Evolutionary conservation across 2,888 invertebrate species (phyloP).

Genomic region (Polyommatus iphigenia): DNA sequence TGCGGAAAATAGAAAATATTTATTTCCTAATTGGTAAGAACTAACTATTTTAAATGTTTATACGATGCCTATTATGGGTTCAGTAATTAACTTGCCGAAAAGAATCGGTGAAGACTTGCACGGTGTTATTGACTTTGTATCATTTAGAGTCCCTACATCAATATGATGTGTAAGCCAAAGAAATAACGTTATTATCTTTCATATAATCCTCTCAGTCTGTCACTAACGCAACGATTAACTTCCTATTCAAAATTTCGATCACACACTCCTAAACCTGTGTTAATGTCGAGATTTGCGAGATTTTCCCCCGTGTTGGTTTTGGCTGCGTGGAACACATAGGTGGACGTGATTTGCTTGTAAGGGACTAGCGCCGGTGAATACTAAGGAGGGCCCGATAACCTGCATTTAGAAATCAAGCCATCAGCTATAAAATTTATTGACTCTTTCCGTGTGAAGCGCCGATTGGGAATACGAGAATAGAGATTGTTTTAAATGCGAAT

Average conservation of each 20-base stretch:
- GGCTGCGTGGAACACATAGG: conserved; percentile 73
- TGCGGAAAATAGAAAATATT: too few species aligned
- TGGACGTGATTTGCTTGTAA: conserved; percentile 73
- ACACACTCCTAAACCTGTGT: conserved; percentile 73
- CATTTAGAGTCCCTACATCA: too few species aligned
- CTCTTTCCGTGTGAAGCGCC: conserved; percentile 63
- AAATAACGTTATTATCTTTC: not conserved
- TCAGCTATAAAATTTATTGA: conserved; percentile 73
- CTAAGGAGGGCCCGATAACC: conserved; percentile 79
- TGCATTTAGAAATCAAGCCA: conserved; percentile 77
- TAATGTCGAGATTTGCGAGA: conserved; percentile 78
- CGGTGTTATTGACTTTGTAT: too few species aligned
- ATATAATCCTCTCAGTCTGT: not conserved
- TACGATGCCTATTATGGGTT: too few species aligned
- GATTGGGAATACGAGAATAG: conserved; percentile 59
- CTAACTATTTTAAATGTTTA: too few species aligned
- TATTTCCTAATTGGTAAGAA: too few species aligned
- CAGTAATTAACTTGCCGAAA: too few species aligned
- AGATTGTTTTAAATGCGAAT: conserved; percentile 52
- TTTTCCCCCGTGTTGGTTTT: conserved; percentile 65
- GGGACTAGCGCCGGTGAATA: conserved; percentile 68
- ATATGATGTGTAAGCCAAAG: not conserved
- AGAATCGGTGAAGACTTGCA: too few species aligned
- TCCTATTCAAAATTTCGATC: conserved; percentile 61
- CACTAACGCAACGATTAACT: not conserved